Conservation (phyloP, 2,888 invertebrate genomes). For the Drosophila neotestacea region DNA sequence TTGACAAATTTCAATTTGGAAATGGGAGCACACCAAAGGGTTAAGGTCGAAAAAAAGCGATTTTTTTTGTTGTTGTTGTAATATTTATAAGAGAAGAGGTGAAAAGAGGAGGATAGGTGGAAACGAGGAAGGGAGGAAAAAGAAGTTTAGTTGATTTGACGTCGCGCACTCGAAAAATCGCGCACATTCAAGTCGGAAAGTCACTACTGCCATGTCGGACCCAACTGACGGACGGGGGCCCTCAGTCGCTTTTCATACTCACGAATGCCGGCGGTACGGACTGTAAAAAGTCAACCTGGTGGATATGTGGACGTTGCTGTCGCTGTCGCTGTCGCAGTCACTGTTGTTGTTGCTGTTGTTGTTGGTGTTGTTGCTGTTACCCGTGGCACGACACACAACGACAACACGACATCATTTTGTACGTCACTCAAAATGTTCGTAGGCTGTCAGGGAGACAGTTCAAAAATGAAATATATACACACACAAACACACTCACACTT, state of each 20-base stretch:
- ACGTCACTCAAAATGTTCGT: conserved; percentile 81
- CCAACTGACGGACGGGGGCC: conserved; percentile 37
- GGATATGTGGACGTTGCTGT: conserved; percentile 34
- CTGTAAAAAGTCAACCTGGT: conserved; percentile 71
- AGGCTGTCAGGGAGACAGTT: conserved; percentile 78
- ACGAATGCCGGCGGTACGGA: conserved; percentile 60
- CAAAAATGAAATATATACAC: conserved; percentile 75
- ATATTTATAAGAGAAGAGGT: background rate
- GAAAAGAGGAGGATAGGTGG: background rate
- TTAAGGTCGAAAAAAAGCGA: conserved; percentile 46
- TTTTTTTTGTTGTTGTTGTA: background rate
- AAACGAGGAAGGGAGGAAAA: conserved; percentile 26
- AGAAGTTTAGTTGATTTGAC: conserved; percentile 71
- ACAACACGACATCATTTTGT: conserved; percentile 84
- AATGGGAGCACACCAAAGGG: conserved; percentile 40
- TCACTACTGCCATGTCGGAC: conserved; percentile 55
- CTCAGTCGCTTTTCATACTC: conserved; percentile 35
- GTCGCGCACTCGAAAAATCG: conserved; percentile 66
- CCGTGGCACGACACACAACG: conserved; percentile 65
- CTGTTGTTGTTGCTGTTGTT: conserved; percentile 20
- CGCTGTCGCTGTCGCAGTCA: conserved; percentile 15
- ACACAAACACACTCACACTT: conserved; percentile 8
- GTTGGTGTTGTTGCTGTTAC: conserved; percentile 14
- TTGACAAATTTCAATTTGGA: conserved; percentile 46
- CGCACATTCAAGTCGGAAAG: conserved; percentile 65